Percentiles rank a stretch among this genome's conserved stretches.
Evolutionary conservation across 2,888 invertebrate genomes (phyloP).

Genomic region (Caenorhabditis sp.): DNA sequence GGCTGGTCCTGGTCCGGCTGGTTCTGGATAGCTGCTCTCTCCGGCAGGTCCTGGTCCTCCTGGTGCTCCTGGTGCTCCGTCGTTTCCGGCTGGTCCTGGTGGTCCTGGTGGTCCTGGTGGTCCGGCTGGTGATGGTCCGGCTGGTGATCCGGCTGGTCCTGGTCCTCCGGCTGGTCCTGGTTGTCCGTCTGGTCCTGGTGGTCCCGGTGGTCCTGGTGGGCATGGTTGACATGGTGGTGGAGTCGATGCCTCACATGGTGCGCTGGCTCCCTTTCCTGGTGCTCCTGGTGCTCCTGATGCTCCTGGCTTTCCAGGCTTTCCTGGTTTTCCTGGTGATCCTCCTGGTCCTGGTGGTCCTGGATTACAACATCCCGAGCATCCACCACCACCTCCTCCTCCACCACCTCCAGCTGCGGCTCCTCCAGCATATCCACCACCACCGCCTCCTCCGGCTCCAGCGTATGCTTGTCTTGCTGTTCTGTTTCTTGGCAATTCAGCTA

Average conservation of each 20-base stretch:
- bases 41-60: constrained; percentile 40
- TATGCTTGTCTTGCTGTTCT: constrained; percentile 33
- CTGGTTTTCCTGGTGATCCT: constrained; percentile 38
- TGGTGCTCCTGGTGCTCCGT: constrained; percentile 39
- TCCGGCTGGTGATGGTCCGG: constrained; percentile 39
- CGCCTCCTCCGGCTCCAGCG: constrained; percentile 11
- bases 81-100: constrained; percentile 25
- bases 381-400: constrained; percentile 16
- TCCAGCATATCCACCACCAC: constrained; percentile 11
- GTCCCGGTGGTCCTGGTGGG: constrained; percentile 40
- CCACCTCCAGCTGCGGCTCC: constrained; percentile 11
- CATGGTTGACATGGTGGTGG: constrained; percentile 18
- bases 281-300: constrained; percentile 41
- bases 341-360: constrained; percentile 43
- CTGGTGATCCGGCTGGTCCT: constrained; percentile 43
- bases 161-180: constrained; percentile 42
- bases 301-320: constrained; percentile 42
- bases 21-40: constrained; percentile 28
- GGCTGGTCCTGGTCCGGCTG: constrained; percentile 18
- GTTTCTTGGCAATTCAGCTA: constrained; percentile 4
- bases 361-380: constrained; percentile 43
- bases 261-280: constrained; percentile 26
- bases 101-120: constrained; percentile 16
- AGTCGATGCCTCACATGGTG: constrained; percentile 29
- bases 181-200: constrained; percentile 40